Base-by-base conservation (phyloP, 2,113 vertebrate species). In the Cololabis saira region DNA sequence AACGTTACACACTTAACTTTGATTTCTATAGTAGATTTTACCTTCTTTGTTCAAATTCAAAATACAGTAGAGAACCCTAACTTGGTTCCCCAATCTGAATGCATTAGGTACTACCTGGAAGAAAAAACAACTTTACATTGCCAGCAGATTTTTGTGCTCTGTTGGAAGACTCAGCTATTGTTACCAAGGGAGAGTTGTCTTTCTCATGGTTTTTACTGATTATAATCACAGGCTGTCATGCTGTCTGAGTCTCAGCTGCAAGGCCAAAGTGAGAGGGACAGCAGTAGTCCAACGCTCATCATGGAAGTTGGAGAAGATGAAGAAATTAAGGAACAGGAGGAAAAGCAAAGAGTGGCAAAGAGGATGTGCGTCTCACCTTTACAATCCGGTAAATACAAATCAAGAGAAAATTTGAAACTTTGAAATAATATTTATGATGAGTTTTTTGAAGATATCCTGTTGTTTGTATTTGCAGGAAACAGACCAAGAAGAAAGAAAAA, bases 251-350 rank as follows among this genome's bases (percentile, higher is more conserved):
- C 71, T 61, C 76, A 65, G 50, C 68, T 64, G 30, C 71, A 48
- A 74, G 41, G 50, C 40, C 73, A 60, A 55, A 67, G n/a, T 67
- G 76, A 76, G 76, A 76, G 65, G 59, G 71, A 57, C 52, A 56
- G 61, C 71, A 67, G 72, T 19, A 80, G 82, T 65, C 77, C 84
- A 15, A 71, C 82, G 0, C 78, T 84, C 66, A 65, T 84, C 74
- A 79, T 84, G 83, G 83, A 84, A 48, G 85, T 81, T 55, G 33
- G 33, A 11, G 33, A 74, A 5, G 76, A 82, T 18, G 81, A 70
- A 61, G 81, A 80, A 43, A 60, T 27, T 55, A 51, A 80, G 4
- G 82, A 81, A 53, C 56, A 37, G 51, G 68, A 85, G 57, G 49
- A 71, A 13, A 74, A 24, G 48, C 53, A 79, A 24, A 71, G 50